Conservation (phyloP, 37 sponge, comb jelly and placozoan genomes). For the Cladorhizidae sp. region DNA sequence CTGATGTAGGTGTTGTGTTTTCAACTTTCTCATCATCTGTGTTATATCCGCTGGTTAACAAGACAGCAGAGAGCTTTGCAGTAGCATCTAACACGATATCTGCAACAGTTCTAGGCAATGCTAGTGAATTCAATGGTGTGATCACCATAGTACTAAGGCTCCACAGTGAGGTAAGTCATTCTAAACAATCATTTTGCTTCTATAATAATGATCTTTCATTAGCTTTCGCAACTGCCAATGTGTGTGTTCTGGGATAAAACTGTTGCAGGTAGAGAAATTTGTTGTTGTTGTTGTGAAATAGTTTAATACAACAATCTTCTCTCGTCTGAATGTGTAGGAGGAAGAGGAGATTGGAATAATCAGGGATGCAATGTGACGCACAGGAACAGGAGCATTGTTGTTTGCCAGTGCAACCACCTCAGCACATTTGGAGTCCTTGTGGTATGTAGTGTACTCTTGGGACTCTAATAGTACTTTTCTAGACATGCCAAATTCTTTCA, state of each 20-base stretch:
- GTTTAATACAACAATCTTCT: neutral
- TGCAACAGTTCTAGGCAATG: constrained; percentile 3
- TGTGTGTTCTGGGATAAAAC: constrained; percentile 26
- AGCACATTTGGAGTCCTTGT: constrained; percentile 44
- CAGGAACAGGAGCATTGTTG: neutral
- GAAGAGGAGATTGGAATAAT: constrained; percentile 24
- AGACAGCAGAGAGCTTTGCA: neutral
- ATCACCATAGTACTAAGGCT: constrained; percentile 5
- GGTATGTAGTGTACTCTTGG: constrained; percentile 6
- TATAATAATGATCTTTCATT: neutral
- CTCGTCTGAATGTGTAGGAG: neutral
- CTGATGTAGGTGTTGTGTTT: constrained; percentile 4
- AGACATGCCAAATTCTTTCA: too few relatives aligned
- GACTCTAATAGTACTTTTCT: too few relatives aligned
- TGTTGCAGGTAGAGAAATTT: constrained; percentile 10
- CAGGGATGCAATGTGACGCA: neutral
- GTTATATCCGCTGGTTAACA: neutral
- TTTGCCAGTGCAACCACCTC: constrained; percentile 37
- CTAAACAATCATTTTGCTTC: too few relatives aligned
- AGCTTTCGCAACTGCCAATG: constrained; percentile 11
- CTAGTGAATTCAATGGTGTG: neutral
- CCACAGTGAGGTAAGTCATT: neutral
- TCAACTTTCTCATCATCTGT: neutral
- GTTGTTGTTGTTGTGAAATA: neutral
- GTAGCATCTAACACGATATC: constrained; percentile 2